phyloP scores from a whole-genome alignment of 2,113 vertebrate genomes.

The Gymnogyps californianus region DNA sequence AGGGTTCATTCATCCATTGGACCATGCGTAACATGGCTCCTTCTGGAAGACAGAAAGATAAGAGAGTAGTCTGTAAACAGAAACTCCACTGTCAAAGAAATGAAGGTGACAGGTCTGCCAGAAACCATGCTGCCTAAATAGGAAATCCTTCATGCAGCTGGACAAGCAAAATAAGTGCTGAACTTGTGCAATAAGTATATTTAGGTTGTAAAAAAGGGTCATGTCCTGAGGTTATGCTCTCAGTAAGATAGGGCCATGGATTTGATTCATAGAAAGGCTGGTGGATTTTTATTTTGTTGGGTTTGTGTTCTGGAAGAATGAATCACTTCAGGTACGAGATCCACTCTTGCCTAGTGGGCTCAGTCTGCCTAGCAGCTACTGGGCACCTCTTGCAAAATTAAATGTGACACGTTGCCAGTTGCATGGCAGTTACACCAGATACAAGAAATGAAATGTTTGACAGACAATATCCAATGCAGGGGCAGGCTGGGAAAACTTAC shows the following conservation, averaged over 20 bases:
- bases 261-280: not conserved
- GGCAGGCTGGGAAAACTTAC: not conserved
- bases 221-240: not conserved
- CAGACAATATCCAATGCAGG: not conserved
- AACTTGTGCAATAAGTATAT: not conserved
- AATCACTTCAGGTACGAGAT: not conserved
- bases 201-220: not conserved
- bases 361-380: not conserved
- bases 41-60: constrained; percentile 5
- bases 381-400: not conserved
- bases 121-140: not conserved
- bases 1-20: constrained; percentile 39
- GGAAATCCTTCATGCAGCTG: not conserved
- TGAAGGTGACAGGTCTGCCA: not conserved
- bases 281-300: not conserved
- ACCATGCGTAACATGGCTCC: not conserved
- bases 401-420: not conserved
- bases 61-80: not conserved
- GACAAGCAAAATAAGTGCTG: not conserved
- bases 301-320: not conserved
- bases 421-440: not conserved
- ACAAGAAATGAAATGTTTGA: not conserved
- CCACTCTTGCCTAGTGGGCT: not conserved
- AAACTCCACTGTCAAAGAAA: not conserved
- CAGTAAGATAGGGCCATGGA: not conserved